Percentiles rank a stretch among this genome's conserved stretches.
These are phyloP conservation scores for Pyralis farinalis DNA, from an alignment of 2,888 invertebrate genomes.

Conservation along the genomic window DNA sequence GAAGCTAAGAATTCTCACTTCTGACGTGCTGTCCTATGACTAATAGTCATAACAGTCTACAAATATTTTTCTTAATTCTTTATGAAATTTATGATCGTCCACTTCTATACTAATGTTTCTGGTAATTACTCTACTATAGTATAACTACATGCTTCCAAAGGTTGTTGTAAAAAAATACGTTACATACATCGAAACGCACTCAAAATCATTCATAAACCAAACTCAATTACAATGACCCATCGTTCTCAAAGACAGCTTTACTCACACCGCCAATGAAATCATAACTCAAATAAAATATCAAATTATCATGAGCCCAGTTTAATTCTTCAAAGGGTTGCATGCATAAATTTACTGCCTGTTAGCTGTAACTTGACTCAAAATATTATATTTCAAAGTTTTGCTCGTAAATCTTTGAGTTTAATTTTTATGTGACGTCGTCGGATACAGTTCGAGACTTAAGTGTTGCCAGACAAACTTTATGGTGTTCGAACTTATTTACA, in stretches of 20 bases:
- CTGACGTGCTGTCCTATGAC: too few relatives aligned
- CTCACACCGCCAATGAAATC: conserved; percentile 8
- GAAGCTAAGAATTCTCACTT: too few relatives aligned
- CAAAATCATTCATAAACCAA: neutral
- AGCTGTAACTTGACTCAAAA: conserved; percentile 63
- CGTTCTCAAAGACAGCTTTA: conserved; percentile 6
- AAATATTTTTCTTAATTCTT: too few relatives aligned
- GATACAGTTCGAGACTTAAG: conserved; percentile 36
- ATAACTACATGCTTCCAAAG: too few relatives aligned
- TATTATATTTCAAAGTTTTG: conserved; percentile 74
- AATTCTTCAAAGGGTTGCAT: conserved; percentile 38
- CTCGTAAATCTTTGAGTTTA: conserved; percentile 68
- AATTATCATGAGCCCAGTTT: conserved; percentile 39
- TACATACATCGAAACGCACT: too few relatives aligned
- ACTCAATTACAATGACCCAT: conserved; percentile 1
- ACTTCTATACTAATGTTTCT: too few relatives aligned
- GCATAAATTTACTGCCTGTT: conserved; percentile 60
- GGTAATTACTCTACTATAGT: too few relatives aligned
- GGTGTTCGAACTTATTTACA: neutral
- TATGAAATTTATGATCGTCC: too few relatives aligned
- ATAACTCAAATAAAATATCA: conserved; percentile 34
- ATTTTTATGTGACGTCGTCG: conserved; percentile 64
- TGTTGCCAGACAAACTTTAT: conserved; percentile 5
- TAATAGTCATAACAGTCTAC: too few relatives aligned
- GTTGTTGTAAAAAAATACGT: too few relatives aligned